Evolutionary conservation across 2,888 invertebrate species (phyloP), one percentile per base, ranked within the genome.

Genomic region (Eupithecia exiguata): DNA sequence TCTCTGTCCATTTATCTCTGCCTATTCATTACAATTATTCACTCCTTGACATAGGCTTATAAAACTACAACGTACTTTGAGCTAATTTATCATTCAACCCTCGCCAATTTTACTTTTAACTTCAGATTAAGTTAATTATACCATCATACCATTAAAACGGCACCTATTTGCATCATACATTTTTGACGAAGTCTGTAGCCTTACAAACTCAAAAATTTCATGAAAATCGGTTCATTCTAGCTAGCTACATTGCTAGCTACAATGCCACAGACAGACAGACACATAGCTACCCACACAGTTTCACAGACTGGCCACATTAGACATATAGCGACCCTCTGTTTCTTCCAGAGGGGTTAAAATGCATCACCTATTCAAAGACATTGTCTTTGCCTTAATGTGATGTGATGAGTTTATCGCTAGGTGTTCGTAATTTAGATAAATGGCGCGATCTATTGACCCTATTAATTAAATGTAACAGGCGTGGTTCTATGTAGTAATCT

Each of bases 381-480:
- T n/a, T n/a, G n/a, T n/a, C n/a, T n/a, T n/a, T n/a, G n/a, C n/a
- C 30, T 30, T 30, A 4, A 30, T n/a, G 18, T 36, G 30, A 30
- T n/a, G 18, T 36, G 35, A n/a, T 18, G 18, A 65, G 65, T n/a
- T 65, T 65, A 65, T 65, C 65, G n/a, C 10, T 0, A 65, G 38
- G 38, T 65, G 38, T n/a, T 65, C 18, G 38, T 65, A 65, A 38
- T 65, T 38, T 38, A 65, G 69, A 69, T 63, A 40, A 25, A 73
- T 77, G 71, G 69, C 71, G 49, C 69, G 75, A 75, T 69, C 75
- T 71, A 14, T 40, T 71, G 72, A 73, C 84, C 84, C 65, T 72
- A 7, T 69, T 74, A 74, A 82, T 83, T 76, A 70, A 49, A 77
- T 63, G 73, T 71, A 77, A 80, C 75, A 76, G 79, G 76, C 70